Base-by-base conservation (phyloP, 2,888 invertebrate genomes). In the Amphipoea oculea region DNA sequence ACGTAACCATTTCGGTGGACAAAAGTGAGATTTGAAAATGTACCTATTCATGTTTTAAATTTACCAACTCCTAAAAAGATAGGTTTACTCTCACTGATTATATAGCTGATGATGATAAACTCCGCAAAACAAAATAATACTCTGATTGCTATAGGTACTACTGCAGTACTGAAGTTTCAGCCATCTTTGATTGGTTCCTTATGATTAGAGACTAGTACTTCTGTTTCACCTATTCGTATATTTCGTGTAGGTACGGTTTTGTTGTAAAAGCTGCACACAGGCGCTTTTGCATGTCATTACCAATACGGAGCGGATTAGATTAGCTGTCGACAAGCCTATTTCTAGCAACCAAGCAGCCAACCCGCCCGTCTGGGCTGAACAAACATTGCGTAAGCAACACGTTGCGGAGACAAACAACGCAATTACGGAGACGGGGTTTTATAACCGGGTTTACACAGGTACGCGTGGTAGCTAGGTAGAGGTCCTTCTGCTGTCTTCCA, bases 211-310 rank as follows among this genome's bases (percentile, higher is more conserved):
- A 62, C n/a, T 71, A 40, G 62, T 62, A 62, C 70, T 71, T 60
- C 70, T 70, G 70, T 36, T 40, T 63, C n/a, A 17, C 17, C 17
- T 17, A 4, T 17, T 40, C 3, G 1, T 9, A 14, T 29, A 60
- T 48, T 54, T 36, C 20, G 42, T 54, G 60, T 68, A 76, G 68
- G 70, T 73, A 84, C 79, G 71, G 79, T 88, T 87, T 85, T 82
- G 87, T 88, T 84, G 87, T 88, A 86, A 90, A 89, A 88, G 83
- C 83, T 76, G 83, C 74, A 74, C 78, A 84, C 83, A 79, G 77
- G 65, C 73, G 79, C 88, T 89, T 91, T 89, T 90, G 89, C 89
- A 91, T 90, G 78, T 87, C 88, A 87, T 90, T 90, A 89, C 83
- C 76, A 81, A 88, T 88, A 81, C 84, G 78, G 81, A 80, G 80